Conservation (phyloP, 2,113 vertebrate species). For the Peromyscus polionotus region DNA sequence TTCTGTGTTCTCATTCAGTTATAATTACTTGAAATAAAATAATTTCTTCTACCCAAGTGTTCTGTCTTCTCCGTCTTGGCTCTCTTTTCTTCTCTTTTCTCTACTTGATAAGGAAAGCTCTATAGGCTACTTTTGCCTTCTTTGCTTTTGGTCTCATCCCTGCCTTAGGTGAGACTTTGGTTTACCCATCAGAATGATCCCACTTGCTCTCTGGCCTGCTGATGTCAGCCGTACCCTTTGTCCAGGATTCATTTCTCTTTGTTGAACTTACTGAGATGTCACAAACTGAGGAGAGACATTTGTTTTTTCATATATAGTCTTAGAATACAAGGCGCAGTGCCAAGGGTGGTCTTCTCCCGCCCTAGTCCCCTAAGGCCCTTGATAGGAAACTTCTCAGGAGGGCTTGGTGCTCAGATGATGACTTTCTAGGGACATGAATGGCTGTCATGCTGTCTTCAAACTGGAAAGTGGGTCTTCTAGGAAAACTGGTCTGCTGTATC, state of each 20-base stretch:
- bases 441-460: background rate
- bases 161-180: background rate
- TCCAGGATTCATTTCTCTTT: background rate
- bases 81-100: background rate
- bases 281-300: background rate
- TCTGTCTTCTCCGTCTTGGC: background rate
- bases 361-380: background rate
- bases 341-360: background rate
- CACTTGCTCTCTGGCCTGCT: background rate
- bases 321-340: background rate
- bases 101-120: background rate
- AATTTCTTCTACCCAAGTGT: background rate
- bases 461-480: background rate
- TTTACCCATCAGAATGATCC: background rate
- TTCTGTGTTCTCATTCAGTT: background rate
- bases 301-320: background rate
- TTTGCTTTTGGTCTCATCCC: background rate
- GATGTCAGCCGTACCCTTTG: background rate
- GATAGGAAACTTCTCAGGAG: background rate
- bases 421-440: background rate
- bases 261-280: background rate
- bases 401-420: background rate
- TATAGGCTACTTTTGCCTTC: background rate
- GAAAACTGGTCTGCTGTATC: background rate
- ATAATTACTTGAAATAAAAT: slow-evolving; percentile 30